These are phyloP conservation scores for Tenthredo distinguenda DNA, from an alignment of 2,888 invertebrate species.

Conservation along the genomic window DNA sequence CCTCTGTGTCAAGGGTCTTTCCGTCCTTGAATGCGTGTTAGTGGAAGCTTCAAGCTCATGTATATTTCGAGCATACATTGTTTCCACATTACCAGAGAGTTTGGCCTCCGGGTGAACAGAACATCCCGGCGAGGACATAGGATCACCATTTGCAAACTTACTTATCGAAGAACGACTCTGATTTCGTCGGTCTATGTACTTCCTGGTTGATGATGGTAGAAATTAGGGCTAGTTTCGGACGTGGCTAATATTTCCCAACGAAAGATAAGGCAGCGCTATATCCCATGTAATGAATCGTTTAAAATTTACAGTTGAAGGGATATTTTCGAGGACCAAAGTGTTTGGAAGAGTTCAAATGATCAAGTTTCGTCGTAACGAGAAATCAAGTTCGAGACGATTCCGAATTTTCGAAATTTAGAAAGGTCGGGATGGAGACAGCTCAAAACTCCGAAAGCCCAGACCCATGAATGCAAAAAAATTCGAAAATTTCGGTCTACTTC, in stretches of 20 bases:
- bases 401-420: too few species aligned
- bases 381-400: too few species aligned
- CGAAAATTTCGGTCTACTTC: too few species aligned
- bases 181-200: not conserved
- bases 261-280: not conserved
- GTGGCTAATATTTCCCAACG: not conserved
- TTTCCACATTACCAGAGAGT: conserved; percentile 31
- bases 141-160: conserved; percentile 30
- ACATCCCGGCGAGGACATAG: conserved; percentile 1
- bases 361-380: not conserved
- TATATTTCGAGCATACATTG: conserved; percentile 36
- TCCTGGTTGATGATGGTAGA: not conserved
- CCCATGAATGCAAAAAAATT: too few species aligned
- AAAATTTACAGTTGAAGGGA: not conserved
- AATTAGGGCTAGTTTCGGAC: conserved; percentile 16
- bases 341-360: not conserved
- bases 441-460: too few species aligned
- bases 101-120: conserved; percentile 2
- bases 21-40: not conserved
- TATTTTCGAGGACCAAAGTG: not conserved
- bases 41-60: conserved; percentile 17
- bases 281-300: not conserved
- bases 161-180: conserved; percentile 26
- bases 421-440: too few species aligned
- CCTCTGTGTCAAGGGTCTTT: not conserved